These are phyloP conservation scores for Sycophila texana DNA, from an alignment of 2,888 invertebrate species.

Conservation along the genomic window DNA sequence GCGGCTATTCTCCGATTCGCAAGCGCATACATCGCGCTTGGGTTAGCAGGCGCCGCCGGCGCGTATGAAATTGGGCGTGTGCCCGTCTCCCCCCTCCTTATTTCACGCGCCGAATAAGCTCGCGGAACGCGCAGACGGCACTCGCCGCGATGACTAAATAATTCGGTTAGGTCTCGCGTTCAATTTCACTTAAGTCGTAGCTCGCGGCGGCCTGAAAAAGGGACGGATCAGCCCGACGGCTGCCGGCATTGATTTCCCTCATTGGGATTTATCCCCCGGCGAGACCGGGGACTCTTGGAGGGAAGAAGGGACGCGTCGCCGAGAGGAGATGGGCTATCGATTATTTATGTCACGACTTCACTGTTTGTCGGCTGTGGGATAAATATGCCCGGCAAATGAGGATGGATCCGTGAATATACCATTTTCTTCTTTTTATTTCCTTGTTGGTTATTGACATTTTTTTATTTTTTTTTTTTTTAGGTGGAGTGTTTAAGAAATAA, in stretches of 20 bases:
- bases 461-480: not conserved
- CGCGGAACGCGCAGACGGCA: constrained; percentile 8
- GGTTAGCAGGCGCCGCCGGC: not conserved
- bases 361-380: not conserved
- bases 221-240: not conserved
- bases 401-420: too few relatives aligned
- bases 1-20: not conserved
- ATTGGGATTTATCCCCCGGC: constrained; percentile 42
- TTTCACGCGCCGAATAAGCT: constrained; percentile 6
- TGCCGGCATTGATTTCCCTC: constrained; percentile 46
- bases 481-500: not conserved
- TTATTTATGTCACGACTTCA: constrained; percentile 32
- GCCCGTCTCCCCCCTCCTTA: not conserved
- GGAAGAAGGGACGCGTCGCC: not conserved
- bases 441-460: too few relatives aligned
- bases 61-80: constrained; percentile 37
- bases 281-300: constrained; percentile 5
- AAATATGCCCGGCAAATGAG: too few relatives aligned
- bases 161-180: constrained; percentile 43
- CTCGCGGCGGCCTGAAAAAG: not conserved
- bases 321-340: constrained; percentile 16
- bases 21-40: not conserved
- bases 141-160: constrained; percentile 42
- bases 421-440: too few relatives aligned
- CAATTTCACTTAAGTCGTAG: constrained; percentile 43